Percentiles rank a stretch among this genome's conserved stretches.
These are phyloP conservation scores for Potamarius usumacintae DNA, from an alignment of 2,113 vertebrate genomes.

Conservation along the genomic window DNA sequence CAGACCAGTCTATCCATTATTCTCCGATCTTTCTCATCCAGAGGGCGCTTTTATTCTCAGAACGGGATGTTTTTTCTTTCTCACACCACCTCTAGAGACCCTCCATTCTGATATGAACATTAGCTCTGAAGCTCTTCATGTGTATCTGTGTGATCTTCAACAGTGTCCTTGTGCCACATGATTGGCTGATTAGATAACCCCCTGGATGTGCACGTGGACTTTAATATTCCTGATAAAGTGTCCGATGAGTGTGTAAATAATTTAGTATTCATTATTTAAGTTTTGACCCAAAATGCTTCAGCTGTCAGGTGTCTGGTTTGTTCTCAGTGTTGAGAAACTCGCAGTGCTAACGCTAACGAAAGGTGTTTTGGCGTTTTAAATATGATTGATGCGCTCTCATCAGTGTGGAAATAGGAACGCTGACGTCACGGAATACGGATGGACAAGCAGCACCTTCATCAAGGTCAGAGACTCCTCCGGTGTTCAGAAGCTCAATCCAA, in stretches of 20 bases:
- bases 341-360: background rate
- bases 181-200: background rate
- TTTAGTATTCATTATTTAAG: background rate
- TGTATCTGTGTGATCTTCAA: background rate
- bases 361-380: slow-evolving; percentile 42
- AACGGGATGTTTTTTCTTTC: too few species aligned
- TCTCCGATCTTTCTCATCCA: background rate
- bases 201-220: background rate
- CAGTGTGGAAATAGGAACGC: slow-evolving; percentile 33
- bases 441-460: slow-evolving; percentile 33
- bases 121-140: background rate
- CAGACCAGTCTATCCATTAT: background rate
- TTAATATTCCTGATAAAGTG: background rate
- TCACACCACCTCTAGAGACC: too few species aligned
- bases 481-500: slow-evolving; percentile 16
- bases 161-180: background rate
- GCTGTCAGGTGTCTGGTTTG: too few species aligned
- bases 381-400: slow-evolving; percentile 44
- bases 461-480: slow-evolving; percentile 49
- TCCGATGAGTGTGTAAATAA: background rate
- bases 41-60: background rate
- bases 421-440: slow-evolving; percentile 39
- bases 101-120: background rate
- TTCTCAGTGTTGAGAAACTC: too few species aligned
- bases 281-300: background rate